phyloP scores from a whole-genome alignment of 1,140 invertebrate species.

The Galendromus occidentalis region DNA sequence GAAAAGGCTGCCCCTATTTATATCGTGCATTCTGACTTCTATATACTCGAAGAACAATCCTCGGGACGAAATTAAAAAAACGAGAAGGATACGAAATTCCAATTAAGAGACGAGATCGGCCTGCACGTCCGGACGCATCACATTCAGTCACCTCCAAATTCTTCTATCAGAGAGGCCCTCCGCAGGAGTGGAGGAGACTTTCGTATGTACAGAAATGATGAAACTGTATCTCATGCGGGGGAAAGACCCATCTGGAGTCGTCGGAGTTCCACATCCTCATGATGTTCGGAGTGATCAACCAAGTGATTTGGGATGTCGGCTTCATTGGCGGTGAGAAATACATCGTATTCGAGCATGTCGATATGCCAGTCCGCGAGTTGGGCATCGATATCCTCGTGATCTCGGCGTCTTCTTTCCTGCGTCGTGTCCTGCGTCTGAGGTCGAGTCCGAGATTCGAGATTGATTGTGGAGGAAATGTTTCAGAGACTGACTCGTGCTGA shows the following conservation, averaged over 20 bases:
- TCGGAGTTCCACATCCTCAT: too few relatives aligned
- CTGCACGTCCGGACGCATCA: too few relatives aligned
- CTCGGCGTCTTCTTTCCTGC: constrained; percentile 80
- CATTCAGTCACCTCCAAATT: constrained; percentile 54
- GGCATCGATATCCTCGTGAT: constrained; percentile 62
- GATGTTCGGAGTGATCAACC: too few relatives aligned
- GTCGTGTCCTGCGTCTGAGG: constrained; percentile 91
- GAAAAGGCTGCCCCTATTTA: too few relatives aligned
- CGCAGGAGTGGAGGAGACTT: constrained; percentile 89
- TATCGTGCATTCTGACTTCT: too few relatives aligned
- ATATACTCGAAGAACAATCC: too few relatives aligned
- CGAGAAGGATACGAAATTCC: too few relatives aligned
- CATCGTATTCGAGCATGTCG: constrained; percentile 89
- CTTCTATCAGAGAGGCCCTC: constrained; percentile 88
- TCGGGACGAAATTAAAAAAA: constrained; percentile 23
- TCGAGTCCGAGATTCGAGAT: constrained; percentile 52
- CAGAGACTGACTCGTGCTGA: not conserved
- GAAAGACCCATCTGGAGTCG: constrained; percentile 44
- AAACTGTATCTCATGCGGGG: not conserved
- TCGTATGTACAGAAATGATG: constrained; percentile 53
- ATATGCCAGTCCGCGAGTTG: constrained; percentile 88
- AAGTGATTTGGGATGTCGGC: too few relatives aligned
- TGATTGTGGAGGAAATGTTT: constrained; percentile 2
- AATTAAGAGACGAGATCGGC: too few relatives aligned
- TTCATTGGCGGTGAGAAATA: constrained; percentile 35